Evolutionary conservation across 2,888 invertebrate genomes (phyloP).

Genomic region (Protonemura montana): DNA sequence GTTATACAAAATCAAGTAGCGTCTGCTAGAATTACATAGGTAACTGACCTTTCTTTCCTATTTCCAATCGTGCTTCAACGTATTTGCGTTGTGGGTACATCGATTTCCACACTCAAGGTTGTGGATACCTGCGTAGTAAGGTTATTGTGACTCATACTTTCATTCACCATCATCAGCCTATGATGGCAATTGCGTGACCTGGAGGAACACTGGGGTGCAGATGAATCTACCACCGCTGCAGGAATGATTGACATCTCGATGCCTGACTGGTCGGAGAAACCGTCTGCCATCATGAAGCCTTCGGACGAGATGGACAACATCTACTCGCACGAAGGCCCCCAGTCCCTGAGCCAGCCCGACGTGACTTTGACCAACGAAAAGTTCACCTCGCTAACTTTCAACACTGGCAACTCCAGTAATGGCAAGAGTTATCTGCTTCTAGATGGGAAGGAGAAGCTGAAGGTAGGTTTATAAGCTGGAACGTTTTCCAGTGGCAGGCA

Average conservation of each 20-base stretch:
- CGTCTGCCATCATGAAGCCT: constrained; percentile 55
- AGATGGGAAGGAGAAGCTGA: constrained; percentile 68
- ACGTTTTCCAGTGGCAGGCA: not conserved
- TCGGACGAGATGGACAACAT: constrained; percentile 51
- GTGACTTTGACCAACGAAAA: constrained; percentile 53
- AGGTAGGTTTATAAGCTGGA: constrained; percentile 54
- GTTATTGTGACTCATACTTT: not conserved
- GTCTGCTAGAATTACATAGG: not conserved
- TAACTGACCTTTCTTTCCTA: not conserved
- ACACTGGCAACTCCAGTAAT: constrained; percentile 51
- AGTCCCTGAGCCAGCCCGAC: constrained; percentile 51
- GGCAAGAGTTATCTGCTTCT: constrained; percentile 65
- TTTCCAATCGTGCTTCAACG: not conserved
- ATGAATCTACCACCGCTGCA: not conserved
- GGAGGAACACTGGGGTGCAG: not conserved
- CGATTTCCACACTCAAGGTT: not conserved
- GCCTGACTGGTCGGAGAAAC: not conserved
- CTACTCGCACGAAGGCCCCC: constrained; percentile 37
- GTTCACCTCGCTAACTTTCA: constrained; percentile 53
- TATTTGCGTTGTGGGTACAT: not conserved
- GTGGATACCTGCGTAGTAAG: not conserved
- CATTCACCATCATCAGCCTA: not conserved
- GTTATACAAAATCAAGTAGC: not conserved
- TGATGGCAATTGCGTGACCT: not conserved
- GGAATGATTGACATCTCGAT: not conserved